Evolutionary conservation across 2,888 invertebrate genomes (phyloP).

Genomic region (Melanchra persicariae): DNA sequence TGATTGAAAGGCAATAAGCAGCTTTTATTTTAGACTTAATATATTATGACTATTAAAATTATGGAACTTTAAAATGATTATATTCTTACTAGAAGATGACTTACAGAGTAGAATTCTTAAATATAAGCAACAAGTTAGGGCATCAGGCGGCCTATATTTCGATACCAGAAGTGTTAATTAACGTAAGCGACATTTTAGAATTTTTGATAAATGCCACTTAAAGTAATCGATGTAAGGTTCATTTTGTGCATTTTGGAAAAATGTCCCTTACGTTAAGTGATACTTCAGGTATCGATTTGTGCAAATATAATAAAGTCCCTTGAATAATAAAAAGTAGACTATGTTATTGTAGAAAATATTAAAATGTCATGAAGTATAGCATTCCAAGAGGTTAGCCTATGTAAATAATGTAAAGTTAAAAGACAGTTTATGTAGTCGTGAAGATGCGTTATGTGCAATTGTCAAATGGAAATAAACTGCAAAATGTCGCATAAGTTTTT

Average conservation of each 20-base stretch:
- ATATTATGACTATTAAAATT: constrained; percentile 51
- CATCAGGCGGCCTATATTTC: constrained; percentile 63
- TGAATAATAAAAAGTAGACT: constrained; percentile 64
- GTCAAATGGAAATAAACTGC: constrained; percentile 47
- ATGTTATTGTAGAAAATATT: constrained; percentile 60
- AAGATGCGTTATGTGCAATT: constrained; percentile 58
- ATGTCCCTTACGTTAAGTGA: no score
- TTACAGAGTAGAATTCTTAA: constrained; percentile 60
- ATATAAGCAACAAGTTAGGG: constrained; percentile 54
- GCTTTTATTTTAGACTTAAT: constrained; percentile 55
- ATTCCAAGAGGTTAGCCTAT: constrained; percentile 75
- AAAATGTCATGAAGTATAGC: constrained; percentile 70
- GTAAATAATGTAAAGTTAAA: constrained; percentile 73
- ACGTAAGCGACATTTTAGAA: no score
- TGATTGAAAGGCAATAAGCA: constrained; percentile 59
- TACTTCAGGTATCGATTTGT: no score
- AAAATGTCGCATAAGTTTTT: constrained; percentile 33
- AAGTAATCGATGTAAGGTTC: no score
- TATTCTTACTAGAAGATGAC: constrained; percentile 58
- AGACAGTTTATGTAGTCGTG: constrained; percentile 67
- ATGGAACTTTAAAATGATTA: constrained; percentile 53
- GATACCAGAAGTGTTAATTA: no score
- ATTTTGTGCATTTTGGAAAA: no score
- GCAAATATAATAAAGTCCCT: constrained; percentile 58
- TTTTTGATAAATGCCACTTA: no score